Evolutionary conservation across 2,797 vertebrate genomes (phyloP), one percentile per base, ranked within the genome.

Genomic region (Catharus ustulatus): DNA sequence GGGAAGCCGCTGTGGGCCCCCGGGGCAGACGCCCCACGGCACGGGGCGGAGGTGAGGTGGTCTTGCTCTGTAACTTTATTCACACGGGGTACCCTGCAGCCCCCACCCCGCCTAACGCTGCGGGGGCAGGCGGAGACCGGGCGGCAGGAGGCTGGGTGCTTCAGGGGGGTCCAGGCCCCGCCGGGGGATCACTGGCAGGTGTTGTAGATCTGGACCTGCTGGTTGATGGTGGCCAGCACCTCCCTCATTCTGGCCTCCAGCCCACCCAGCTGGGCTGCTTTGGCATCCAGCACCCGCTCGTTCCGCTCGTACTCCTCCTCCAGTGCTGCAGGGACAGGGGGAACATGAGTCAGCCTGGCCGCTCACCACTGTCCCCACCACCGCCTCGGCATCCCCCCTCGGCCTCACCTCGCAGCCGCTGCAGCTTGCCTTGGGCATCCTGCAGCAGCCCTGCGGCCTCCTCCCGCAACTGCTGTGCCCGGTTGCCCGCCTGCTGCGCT

Each of bases 131-230:
- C 1, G 2, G 75, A 24, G 46, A 49, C 58, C 3, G 13, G 45
- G 46, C 49, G 15, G 11, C 51, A 7, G n/a, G 11, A 52, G 49
- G 22, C 49, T 6, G 43, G 18, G 38, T 13, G 38, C 43, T 51
- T 49, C 6, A 1, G 2, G 6, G 14, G 15, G n/a, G 8, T 16
- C 15, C 7, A 2, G 27, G 64, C 63, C 63, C 72, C 66, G 51
- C 42, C 1, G 0, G 52, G 61, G 11, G 1, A 48, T 98, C 98
- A 99, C 97, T 99, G 99, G 97, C 99, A 99, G 11, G 99, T 99
- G 96, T 99, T 99, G 98, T 99, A 99, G 97, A 99, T 99, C 96
- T 99, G 99, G 85, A 99, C 99, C 96, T 99, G 99, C 94, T 98
- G 98, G 97, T 99, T 99, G 97, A 99, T 99, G 93, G 98, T 98